Evolutionary conservation across 30 jellyfish, hydroid and myxozoan species (phyloP).

Genomic region (Chrysaora quinquecirrha): DNA sequence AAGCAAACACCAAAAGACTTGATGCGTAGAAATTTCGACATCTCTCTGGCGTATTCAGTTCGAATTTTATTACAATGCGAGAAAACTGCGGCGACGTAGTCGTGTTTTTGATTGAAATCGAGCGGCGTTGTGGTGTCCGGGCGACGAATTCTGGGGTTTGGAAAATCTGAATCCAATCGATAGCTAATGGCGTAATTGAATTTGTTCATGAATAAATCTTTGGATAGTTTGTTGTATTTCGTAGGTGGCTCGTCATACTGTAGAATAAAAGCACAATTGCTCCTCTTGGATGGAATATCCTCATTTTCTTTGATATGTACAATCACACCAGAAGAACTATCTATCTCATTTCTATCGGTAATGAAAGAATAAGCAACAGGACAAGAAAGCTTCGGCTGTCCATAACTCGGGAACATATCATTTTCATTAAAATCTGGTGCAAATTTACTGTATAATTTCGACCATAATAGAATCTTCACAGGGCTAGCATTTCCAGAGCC

Average conservation of each 20-base stretch:
- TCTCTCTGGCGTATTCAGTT: constrained; percentile 65
- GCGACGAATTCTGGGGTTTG: constrained; percentile 45
- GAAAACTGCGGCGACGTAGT: constrained; percentile 65
- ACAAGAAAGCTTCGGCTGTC: constrained; percentile 45
- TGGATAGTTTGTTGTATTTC: background rate
- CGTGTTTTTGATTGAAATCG: constrained; percentile 42
- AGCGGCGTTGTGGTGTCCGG: constrained; percentile 21
- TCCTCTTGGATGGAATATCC: constrained; percentile 9
- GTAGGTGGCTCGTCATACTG: constrained; percentile 61
- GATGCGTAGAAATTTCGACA: constrained; percentile 57
- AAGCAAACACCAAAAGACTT: constrained; percentile 81
- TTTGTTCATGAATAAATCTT: constrained; percentile 31
- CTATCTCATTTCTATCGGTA: constrained; percentile 4
- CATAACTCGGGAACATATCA: constrained; percentile 50
- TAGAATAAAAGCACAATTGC: constrained; percentile 40
- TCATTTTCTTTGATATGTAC: constrained; percentile 39
- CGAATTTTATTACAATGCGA: constrained; percentile 64
- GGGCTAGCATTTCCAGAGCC: constrained; percentile 4
- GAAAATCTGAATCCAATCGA: constrained; percentile 73
- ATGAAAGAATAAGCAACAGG: constrained; percentile 48
- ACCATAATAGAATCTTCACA: constrained; percentile 59
- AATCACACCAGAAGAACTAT: constrained; percentile 12
- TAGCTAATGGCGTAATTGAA: constrained; percentile 66
- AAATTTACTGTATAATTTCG: constrained; percentile 1
- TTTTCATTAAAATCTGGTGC: background rate